Percentiles rank a stretch among this genome's conserved stretches.
Evolutionary conservation across 2,113 vertebrate species (phyloP).

Genomic region (Pardalotus punctatus): DNA sequence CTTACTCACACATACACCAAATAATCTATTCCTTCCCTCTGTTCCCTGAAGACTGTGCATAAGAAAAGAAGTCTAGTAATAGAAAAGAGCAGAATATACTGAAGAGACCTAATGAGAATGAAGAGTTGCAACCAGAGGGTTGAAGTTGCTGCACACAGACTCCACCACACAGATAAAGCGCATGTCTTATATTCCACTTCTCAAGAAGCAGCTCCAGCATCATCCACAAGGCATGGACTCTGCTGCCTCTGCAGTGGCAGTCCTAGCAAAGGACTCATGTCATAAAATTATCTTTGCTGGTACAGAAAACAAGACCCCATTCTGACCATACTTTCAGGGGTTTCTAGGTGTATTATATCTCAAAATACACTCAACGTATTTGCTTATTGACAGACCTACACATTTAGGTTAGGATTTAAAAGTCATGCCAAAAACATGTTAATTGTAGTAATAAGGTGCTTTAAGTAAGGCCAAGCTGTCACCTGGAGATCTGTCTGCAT

Average conservation of each 20-base stretch:
- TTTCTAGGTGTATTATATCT: neutral
- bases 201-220: neutral
- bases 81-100: neutral
- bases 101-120: neutral
- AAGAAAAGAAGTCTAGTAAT: neutral
- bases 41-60: neutral
- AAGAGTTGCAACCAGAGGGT: neutral
- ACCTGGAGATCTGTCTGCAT: neutral
- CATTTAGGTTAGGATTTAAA: neutral
- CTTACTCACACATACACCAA: neutral
- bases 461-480: neutral
- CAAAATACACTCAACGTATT: neutral
- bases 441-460: neutral
- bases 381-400: neutral
- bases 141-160: neutral
- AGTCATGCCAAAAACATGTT: neutral
- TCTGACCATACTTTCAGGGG: neutral
- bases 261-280: neutral
- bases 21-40: neutral
- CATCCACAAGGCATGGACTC: fast-evolving
- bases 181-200: neutral
- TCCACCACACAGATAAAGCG: fast-evolving
- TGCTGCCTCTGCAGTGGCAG: neutral
- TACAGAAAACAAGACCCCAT: neutral
- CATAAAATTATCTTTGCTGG: neutral